A percentile compares a stretch with the other conserved stretches of the same genome.
Conservation (phyloP, 2,888 invertebrate species). For the Polydrusus cervinus region DNA sequence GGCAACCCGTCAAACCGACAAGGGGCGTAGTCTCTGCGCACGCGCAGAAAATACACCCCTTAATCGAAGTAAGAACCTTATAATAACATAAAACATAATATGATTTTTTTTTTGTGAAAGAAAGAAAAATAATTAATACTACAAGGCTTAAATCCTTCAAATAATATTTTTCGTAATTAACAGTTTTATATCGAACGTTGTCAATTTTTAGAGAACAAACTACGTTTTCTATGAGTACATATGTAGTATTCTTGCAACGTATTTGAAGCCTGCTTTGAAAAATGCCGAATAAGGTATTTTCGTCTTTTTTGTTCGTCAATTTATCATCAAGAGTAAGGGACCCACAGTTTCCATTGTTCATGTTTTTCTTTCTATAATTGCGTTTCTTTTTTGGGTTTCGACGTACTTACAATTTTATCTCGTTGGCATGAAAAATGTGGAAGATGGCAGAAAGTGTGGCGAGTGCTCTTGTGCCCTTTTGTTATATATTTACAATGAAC, state of each 20-base stretch:
- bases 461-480: not conserved
- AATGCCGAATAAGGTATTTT: not conserved
- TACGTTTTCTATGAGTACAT: no score
- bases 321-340: conserved; percentile 9
- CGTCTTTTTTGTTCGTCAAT: conserved; percentile 1
- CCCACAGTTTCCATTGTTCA: not conserved
- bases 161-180: no score
- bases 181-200: not conserved
- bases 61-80: no score
- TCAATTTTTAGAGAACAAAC: no score
- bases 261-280: not conserved
- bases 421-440: not conserved
- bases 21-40: no score
- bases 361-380: conserved; percentile 6
- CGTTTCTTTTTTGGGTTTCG: not conserved
- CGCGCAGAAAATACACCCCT: no score
- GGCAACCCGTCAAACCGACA: no score
- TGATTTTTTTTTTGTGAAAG: no score
- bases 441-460: not conserved
- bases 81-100: no score
- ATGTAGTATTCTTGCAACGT: not conserved
- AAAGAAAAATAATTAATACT: no score
- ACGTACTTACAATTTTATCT: conserved; percentile 1
- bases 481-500: not conserved
- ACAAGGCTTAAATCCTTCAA: no score